Base-by-base conservation (phyloP, 2,888 invertebrate genomes). In the Trachelus tabidus region DNA sequence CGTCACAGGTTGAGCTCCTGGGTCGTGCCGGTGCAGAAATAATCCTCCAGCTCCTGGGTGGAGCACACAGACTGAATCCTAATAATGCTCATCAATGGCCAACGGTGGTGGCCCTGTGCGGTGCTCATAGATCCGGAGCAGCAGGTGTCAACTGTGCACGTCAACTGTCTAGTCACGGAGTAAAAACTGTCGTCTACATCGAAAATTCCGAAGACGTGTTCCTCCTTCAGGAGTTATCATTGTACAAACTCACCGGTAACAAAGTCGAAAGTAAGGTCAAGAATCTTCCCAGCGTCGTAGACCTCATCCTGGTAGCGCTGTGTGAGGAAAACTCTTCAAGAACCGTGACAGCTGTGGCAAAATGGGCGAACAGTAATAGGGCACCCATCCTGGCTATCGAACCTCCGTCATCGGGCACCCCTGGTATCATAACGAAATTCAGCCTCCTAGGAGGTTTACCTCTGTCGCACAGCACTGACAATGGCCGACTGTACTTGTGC, bases 51-150 rank as follows among this genome's bases (percentile, higher is more conserved):
- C 93, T 98, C 76, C 92, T 97, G 79, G 98, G 98, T 69, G 98
- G 98, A 76, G 96, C 95, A 68, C 95, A 97, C 86, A 93, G 97
- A 77, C 93, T 98, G 78, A 97, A 96, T 89, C 96, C 97, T 73
- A 95, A 96, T 87, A 98, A 98, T 92, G 95, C 95, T 81, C 98
- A 98, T 92, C 98, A 98, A 92, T 94, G 95, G 93, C 98, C 98
- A 77, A 94, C 94, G 74, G 96, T 97, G 75, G 96, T 95, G 77
- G 94, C 96, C 81, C 93, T 97, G 79, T 95, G 95, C 86, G 95
- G 95, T 75, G 93, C 95, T 40, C 95, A 96, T 91, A 93, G 93
- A 88, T 93, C 93, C 79, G 94, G 94, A 80, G 95, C 95, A 75
- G 94, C 95, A 76, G 97, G 95, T 34, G 93, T 96, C 31, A 95